Base-by-base conservation (phyloP, 2,797 vertebrate genomes). In the Tapirus indicus region DNA sequence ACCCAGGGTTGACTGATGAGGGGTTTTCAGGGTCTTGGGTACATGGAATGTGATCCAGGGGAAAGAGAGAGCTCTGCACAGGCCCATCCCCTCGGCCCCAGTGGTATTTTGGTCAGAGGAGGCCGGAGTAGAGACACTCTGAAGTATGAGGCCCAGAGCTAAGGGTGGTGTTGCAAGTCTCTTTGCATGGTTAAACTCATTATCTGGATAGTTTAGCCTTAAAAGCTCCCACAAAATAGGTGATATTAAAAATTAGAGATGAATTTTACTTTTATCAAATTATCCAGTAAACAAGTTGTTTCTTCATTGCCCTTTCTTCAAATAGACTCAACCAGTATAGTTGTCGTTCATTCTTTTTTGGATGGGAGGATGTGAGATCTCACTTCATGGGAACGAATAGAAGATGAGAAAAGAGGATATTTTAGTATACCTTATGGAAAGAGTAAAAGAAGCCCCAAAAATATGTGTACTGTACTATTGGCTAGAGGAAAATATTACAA, bases 361-460 rank as follows among this genome's bases (percentile, higher is more conserved):
- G 2, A 6, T 69, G 25, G 12, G 11, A 85, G 21, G 44, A 6
- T 84, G 27, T 10, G 32, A 38, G 32, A 29, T n/a, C 21, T 85
- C 38, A 84, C 11, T 90, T 52, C 60, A 41, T n/a, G 69, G 82
- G 83, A 78, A 78, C 84, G 75, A 94, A 62, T 25, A n/a, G 21
- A 49, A 49, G 13, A 54, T 52, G 52, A 7, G 4, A 35, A 62
- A 49, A 62, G 18, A 68, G 23, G 21, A 60, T 17, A 62, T 62
- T 52, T 20, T 41, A 27, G 4, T 23, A 32, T 9, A 54, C 13
- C 23, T 80, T 62, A 12, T 38, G 3, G n/a, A 62, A 60, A 27
- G 47, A 77, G 29, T 68, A 32, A 84, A 71, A 80, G n/a, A 77
- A 77, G 4, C 4, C 27, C 16, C 35, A 10, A 20, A 74, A 49